A percentile compares a stretch with the other conserved stretches of the same genome.
Conservation (phyloP, 2,113 vertebrate genomes). For the Daboia siamensis region DNA sequence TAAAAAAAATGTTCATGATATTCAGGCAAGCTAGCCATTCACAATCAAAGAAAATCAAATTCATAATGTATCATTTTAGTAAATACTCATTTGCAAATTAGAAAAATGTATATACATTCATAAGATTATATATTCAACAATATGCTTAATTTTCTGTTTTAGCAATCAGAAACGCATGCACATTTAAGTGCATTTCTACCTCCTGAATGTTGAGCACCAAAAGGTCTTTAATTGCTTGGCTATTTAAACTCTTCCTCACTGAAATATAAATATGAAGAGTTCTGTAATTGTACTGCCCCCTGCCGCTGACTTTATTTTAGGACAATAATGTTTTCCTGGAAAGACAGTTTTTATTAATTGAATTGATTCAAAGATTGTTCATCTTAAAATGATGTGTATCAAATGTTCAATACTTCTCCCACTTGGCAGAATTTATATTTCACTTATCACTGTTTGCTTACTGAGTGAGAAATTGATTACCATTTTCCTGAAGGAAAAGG, state of each 20-base stretch:
- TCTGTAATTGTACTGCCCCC: constrained; percentile 70
- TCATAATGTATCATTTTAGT: background rate
- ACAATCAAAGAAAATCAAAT: background rate
- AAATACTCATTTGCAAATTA: background rate
- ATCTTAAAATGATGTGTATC: background rate
- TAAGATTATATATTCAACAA: background rate
- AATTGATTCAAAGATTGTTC: constrained; percentile 15
- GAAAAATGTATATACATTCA: background rate
- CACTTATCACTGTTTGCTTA: background rate
- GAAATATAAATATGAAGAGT: constrained; percentile 15
- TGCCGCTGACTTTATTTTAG: constrained; percentile 63
- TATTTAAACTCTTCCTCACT: constrained; percentile 10
- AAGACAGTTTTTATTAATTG: background rate
- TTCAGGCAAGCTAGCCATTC: background rate
- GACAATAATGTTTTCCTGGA: constrained; percentile 20
- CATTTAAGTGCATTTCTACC: background rate
- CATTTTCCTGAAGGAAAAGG: background rate
- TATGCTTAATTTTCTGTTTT: background rate
- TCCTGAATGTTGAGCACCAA: background rate
- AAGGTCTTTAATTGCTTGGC: background rate
- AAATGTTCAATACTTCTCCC: background rate
- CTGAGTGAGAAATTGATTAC: background rate
- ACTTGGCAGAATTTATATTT: background rate
- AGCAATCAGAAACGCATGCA: background rate
- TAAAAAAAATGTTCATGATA: background rate